Evolutionary conservation across 1,140 invertebrate species (phyloP).

Genomic region (Geopemphigus sp.): DNA sequence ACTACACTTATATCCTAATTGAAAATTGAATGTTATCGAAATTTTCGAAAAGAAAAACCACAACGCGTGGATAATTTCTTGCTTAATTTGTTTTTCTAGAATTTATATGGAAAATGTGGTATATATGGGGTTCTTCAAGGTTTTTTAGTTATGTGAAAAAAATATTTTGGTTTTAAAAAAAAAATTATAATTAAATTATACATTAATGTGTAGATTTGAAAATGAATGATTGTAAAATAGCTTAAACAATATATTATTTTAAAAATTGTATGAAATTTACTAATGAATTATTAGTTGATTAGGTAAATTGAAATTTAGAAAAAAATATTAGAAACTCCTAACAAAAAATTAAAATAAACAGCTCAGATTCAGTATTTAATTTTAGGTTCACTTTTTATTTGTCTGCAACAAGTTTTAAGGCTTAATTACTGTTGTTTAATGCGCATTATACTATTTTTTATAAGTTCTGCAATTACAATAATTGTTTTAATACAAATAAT

Average conservation of each 20-base stretch:
- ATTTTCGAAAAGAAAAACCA: background rate
- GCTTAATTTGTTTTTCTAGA: background rate
- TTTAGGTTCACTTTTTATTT: too few relatives aligned
- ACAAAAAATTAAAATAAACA: too few relatives aligned
- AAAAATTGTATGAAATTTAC: background rate
- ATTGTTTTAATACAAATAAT: too few relatives aligned
- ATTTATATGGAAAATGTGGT: background rate
- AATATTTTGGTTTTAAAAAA: background rate
- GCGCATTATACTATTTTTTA: too few relatives aligned
- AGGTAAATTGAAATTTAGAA: too few relatives aligned
- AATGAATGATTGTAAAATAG: background rate
- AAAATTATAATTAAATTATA: background rate
- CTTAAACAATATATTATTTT: background rate
- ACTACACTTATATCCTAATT: too few relatives aligned
- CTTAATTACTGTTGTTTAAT: too few relatives aligned
- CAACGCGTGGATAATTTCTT: background rate
- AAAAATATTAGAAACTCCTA: too few relatives aligned
- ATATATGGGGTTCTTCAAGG: background rate
- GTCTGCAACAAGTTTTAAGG: too few relatives aligned
- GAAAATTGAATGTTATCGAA: background rate
- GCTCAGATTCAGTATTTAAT: too few relatives aligned
- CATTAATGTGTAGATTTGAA: background rate
- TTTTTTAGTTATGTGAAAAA: slow-evolving; percentile 9
- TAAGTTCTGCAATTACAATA: too few relatives aligned
- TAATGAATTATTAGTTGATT: background rate